Evolutionary conservation across 1,140 invertebrate genomes (phyloP).

Genomic region (Nymphalis io): DNA sequence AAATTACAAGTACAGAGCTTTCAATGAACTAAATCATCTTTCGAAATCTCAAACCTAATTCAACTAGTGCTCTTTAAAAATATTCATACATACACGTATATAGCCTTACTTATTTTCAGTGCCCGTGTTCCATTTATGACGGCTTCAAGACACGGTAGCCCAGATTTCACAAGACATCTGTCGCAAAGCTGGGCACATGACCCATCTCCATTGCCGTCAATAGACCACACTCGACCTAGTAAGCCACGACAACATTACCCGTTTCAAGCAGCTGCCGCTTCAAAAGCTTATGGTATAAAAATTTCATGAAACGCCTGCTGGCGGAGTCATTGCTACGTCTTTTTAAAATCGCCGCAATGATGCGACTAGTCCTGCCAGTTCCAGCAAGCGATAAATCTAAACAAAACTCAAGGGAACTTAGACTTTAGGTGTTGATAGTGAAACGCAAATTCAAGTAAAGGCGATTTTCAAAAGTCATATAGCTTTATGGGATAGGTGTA

Average conservation of each 20-base stretch:
- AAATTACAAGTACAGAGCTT: no score
- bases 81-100: conserved; percentile 1
- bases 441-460: conserved; percentile 14
- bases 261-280: conserved; percentile 25
- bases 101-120: neutral
- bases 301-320: conserved; percentile 27
- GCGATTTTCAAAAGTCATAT: conserved; percentile 8
- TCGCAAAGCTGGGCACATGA: conserved; percentile 26
- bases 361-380: conserved; percentile 20
- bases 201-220: conserved; percentile 33
- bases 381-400: conserved; percentile 16
- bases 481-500: conserved; percentile 11
- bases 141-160: conserved; percentile 32
- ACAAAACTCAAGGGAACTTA: conserved; percentile 16
- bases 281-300: conserved; percentile 35
- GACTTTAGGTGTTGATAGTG: conserved; percentile 19
- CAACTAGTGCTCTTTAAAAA: no score
- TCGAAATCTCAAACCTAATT: no score
- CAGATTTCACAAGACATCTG: conserved; percentile 30
- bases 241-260: conserved; percentile 31
- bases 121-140: conserved; percentile 31
- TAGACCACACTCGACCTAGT: conserved; percentile 35
- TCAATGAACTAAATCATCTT: no score
- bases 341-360: conserved; percentile 31
- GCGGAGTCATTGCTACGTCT: conserved; percentile 22